Percentiles rank a stretch among this genome's conserved stretches.
phyloP scores from a whole-genome alignment of 2,888 invertebrate species.

The Aphodius granarius region DNA sequence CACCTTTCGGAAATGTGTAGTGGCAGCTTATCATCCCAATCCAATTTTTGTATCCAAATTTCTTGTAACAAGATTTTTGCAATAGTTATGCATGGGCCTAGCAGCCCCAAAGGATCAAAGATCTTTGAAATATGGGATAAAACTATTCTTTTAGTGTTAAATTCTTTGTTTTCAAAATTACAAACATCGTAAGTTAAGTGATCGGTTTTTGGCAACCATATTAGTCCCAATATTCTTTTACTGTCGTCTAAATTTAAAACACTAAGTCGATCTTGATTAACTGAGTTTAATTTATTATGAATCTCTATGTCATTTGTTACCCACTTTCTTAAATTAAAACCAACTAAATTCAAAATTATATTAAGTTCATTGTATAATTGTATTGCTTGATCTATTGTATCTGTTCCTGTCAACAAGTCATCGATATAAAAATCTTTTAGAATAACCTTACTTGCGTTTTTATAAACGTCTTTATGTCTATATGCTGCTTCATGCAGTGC shows the following conservation, averaged over 20 bases:
- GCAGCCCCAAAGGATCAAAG: slow-evolving; percentile 24
- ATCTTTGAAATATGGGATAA: slow-evolving; percentile 17
- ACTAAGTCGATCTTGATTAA: too few species aligned
- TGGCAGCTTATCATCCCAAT: slow-evolving; percentile 23
- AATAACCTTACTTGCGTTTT: background rate
- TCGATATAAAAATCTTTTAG: slow-evolving; percentile 22
- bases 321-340: slow-evolving; percentile 10
- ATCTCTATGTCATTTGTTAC: too few species aligned
- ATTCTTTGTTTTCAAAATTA: background rate
- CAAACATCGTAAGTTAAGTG: too few species aligned
- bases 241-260: too few species aligned
- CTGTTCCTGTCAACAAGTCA: slow-evolving; percentile 18
- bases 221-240: slow-evolving; percentile 8
- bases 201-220: too few species aligned
- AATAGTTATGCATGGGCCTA: slow-evolving; percentile 14
- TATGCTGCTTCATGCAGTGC: slow-evolving; percentile 16
- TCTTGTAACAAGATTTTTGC: slow-evolving; percentile 39
- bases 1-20: background rate
- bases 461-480: slow-evolving; percentile 4
- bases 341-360: background rate
- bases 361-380: background rate
- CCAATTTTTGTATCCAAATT: slow-evolving; percentile 19
- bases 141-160: slow-evolving; percentile 14
- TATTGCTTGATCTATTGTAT: background rate
- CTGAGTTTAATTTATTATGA: too few species aligned